These are phyloP conservation scores for Steinernema hermaphroditum DNA, from an alignment of 2,888 invertebrate species.

Conservation along the genomic window DNA sequence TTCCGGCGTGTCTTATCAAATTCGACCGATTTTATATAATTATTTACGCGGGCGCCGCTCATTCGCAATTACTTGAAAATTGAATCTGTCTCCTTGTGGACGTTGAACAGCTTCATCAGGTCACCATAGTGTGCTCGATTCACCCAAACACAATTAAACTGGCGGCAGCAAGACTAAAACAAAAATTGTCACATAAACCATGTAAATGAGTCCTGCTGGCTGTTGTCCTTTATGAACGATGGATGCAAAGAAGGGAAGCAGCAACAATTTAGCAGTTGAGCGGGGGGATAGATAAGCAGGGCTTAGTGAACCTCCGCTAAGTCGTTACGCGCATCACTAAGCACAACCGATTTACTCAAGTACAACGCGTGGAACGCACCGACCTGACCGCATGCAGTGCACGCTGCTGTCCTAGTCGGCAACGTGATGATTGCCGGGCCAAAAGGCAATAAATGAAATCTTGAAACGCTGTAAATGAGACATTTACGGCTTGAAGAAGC, in stretches of 20 bases:
- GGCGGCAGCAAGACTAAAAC: no score
- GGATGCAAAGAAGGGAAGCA: background rate
- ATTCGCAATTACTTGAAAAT: slow-evolving; percentile 21
- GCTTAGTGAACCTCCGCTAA: slow-evolving; percentile 14
- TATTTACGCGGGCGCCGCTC: slow-evolving; percentile 23
- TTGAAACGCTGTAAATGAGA: slow-evolving; percentile 1
- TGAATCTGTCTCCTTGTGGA: background rate
- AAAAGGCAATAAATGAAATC: background rate
- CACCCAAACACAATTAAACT: no score
- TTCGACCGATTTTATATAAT: slow-evolving; percentile 10
- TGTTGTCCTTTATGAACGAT: background rate
- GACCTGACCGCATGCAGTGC: background rate
- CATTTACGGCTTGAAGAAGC: background rate
- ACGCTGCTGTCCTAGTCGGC: background rate
- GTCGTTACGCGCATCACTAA: slow-evolving; percentile 28
- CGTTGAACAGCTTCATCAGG: no score
- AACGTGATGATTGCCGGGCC: background rate
- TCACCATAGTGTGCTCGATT: no score
- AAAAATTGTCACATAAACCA: no score
- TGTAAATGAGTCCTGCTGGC: no score
- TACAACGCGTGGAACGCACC: background rate
- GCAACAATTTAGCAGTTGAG: background rate
- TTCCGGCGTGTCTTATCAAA: slow-evolving; percentile 1
- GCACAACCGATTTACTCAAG: slow-evolving; percentile 11
- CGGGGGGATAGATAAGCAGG: background rate